Evolutionary conservation across 2,113 vertebrate species (phyloP).

Genomic region (Erinaceus europaeus): DNA sequence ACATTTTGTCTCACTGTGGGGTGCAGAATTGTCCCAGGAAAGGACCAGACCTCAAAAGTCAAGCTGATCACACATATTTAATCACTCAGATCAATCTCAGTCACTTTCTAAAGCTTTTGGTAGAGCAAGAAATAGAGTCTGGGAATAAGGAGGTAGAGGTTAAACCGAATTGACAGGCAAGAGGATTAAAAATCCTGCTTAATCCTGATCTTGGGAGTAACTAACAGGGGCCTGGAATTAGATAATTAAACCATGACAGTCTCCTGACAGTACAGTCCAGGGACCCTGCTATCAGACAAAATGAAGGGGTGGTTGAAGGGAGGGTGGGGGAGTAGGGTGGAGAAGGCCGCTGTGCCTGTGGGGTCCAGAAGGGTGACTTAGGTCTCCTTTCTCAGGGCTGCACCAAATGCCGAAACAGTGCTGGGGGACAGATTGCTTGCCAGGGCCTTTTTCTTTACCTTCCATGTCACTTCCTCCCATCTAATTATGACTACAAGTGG

Average conservation of each 20-base stretch:
- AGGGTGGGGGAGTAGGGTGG: background rate
- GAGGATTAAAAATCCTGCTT: constrained; percentile 74
- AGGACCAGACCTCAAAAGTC: background rate
- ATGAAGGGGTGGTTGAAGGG: background rate
- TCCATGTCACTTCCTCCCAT: background rate
- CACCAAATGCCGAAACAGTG: background rate
- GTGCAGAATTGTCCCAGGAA: background rate
- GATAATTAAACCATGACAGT: constrained; percentile 71
- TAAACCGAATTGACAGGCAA: constrained; percentile 79
- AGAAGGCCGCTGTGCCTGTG: background rate
- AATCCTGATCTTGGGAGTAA: constrained; percentile 71
- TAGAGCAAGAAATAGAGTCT: constrained; percentile 63
- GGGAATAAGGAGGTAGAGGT: constrained; percentile 59
- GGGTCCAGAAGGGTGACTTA: background rate
- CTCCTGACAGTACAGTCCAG: constrained; percentile 68
- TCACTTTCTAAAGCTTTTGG: constrained; percentile 60
- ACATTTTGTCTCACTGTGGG: too few relatives aligned
- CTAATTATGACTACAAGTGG: constrained; percentile 35
- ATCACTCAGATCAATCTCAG: constrained; percentile 70
- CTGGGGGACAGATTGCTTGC: background rate
- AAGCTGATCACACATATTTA: constrained; percentile 70
- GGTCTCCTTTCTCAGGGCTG: background rate
- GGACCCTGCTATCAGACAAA: background rate
- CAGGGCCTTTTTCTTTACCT: background rate
- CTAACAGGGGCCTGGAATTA: constrained; percentile 72